These are phyloP conservation scores for Tenthredo livida DNA, from an alignment of 2,888 invertebrate species.

Conservation along the genomic window DNA sequence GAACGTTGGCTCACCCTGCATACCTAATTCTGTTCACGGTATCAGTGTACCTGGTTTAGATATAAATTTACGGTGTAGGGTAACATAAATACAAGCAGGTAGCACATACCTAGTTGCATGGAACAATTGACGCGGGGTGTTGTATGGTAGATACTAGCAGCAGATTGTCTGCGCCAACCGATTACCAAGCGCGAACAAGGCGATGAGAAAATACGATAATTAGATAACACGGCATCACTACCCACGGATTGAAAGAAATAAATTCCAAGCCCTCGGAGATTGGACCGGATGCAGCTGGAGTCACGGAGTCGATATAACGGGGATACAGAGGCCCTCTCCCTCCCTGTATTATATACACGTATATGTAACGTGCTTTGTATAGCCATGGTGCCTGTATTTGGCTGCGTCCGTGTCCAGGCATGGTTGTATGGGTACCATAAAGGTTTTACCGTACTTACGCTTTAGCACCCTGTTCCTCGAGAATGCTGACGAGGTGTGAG, in stretches of 20 bases:
- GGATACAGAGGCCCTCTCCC: slow-evolving; percentile 5
- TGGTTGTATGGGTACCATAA: slow-evolving; percentile 26
- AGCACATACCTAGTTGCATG: not conserved
- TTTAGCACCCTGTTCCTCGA: slow-evolving; percentile 43
- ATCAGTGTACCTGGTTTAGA: not conserved
- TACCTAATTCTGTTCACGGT: slow-evolving; percentile 1
- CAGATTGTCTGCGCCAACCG: slow-evolving; percentile 29
- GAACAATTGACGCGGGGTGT: not conserved
- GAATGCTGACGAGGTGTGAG: slow-evolving; percentile 46
- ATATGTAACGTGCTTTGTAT: not conserved
- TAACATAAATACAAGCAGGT: not conserved
- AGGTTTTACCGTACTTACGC: slow-evolving; percentile 46
- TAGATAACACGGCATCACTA: slow-evolving; percentile 24
- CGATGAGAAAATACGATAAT: slow-evolving; percentile 35
- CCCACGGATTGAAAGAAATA: slow-evolving; percentile 40
- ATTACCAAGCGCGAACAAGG: slow-evolving; percentile 10
- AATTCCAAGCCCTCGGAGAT: slow-evolving; percentile 43
- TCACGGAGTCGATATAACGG: slow-evolving; percentile 39
- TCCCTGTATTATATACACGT: not conserved
- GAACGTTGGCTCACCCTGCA: not conserved
- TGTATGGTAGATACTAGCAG: not conserved
- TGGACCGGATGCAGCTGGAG: slow-evolving; percentile 41
- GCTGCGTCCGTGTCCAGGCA: not conserved
- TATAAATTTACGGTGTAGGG: not conserved
- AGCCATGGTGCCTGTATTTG: not conserved